Base-by-base conservation (phyloP, 2,797 vertebrate genomes). In the Hybognathus amarus region DNA sequence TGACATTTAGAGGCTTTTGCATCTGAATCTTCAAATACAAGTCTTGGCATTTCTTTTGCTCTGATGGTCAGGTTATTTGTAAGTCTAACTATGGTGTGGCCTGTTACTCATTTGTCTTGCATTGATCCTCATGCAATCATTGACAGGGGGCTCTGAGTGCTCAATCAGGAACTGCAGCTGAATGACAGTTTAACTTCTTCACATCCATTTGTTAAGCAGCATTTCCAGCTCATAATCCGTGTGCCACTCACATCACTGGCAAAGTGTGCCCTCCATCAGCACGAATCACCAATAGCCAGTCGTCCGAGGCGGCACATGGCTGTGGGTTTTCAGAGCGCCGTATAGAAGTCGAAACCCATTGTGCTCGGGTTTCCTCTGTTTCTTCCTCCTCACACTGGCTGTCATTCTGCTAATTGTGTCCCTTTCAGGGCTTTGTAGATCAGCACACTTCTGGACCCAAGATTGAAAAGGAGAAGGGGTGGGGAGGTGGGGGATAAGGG, bases 121-220 rank as follows among this genome's bases (percentile, higher is more conserved):
- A 93, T 93, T 94, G 92, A 94, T 89, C 85, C 67, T 79, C 79
- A 69, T 90, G 77, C 90, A 93, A 93, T 94, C 92, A 95, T 94
- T 94, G 92, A 94, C 92, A 87, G 90, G 85, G 85, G 79, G 66
- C 79, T 88, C 83, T 80, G 85, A 89, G 89, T 88, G 88, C 86
- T 91, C 87, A 61, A 85, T 88, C 86, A 66, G 77, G 87, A 90
- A 27, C 64, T 91, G 90, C 81, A 89, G 90, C 91, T 91, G 89
- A 92, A 93, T 90, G 81, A 82, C 88, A 78, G 83, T 89, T 91
- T 79, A 84, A 85, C 86, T 86, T 70, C 84, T 85, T 75, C 63
- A 83, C 63, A 59, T 79, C 75, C 69, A 83, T 77, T 87, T 91
- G 92, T 90, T 90, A 83, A 90, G 77, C 75, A 68, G 50, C 76